Conservation (phyloP, 2,797 vertebrate genomes). For the Corythornis leucogaster region DNA sequence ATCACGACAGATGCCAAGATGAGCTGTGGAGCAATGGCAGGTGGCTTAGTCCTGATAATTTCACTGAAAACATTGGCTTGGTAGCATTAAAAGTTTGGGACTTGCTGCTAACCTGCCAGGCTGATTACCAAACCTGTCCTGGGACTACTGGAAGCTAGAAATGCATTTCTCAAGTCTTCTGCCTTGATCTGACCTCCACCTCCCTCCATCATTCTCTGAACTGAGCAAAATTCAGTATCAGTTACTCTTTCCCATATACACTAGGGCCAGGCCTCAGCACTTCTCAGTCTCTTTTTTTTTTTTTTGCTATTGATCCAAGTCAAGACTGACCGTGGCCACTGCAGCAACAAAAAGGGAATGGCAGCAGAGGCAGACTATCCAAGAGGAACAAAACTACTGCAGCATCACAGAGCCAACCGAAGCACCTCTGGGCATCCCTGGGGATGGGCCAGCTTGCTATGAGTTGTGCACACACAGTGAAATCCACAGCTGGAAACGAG, state of each 20-base stretch:
- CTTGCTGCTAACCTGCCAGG: neutral
- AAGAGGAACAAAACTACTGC: neutral
- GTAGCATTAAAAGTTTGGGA: neutral
- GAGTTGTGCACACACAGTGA: neutral
- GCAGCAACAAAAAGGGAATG: neutral
- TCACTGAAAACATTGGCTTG: neutral
- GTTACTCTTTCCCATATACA: neutral
- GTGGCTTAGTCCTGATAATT: neutral
- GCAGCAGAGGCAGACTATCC: neutral
- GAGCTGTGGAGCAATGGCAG: neutral
- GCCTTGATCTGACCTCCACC: neutral
- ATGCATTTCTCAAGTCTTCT: neutral
- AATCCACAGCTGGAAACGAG: neutral
- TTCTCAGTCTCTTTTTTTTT: neutral
- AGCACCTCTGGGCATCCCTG: neutral
- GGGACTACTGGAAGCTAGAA: neutral
- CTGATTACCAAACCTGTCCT: neutral
- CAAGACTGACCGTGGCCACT: neutral
- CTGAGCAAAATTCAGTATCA: neutral
- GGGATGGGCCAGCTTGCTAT: neutral
- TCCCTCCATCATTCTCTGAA: neutral
- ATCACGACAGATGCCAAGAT: neutral
- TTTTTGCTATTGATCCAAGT: conserved; percentile 33
- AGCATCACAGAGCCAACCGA: neutral
- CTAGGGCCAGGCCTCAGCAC: conserved; percentile 1